These are phyloP conservation scores for Pelagia noctiluca DNA, from an alignment of 30 jellyfish, hydroid and myxozoan species.

Conservation along the genomic window DNA sequence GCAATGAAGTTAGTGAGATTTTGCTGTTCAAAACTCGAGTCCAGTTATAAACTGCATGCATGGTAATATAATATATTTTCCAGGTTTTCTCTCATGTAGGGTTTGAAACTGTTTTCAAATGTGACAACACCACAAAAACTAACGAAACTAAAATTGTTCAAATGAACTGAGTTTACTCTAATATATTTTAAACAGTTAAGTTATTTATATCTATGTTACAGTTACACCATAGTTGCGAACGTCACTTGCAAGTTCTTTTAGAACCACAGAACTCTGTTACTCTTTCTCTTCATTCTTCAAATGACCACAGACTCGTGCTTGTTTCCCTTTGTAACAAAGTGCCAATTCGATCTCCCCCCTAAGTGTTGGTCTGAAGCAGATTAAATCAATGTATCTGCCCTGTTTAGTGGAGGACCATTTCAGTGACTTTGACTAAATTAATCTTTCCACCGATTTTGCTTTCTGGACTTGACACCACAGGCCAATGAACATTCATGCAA, in stretches of 20 bases:
- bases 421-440: conserved; percentile 41
- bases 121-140: not conserved
- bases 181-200: not conserved
- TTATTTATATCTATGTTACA: not conserved
- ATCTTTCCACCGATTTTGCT: not conserved
- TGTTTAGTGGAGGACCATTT: conserved; percentile 64
- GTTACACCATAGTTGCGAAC: not conserved
- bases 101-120: conserved; percentile 1
- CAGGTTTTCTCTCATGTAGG: not conserved
- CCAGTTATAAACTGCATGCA: not conserved
- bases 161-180: conserved; percentile 18
- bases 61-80: not conserved
- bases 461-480: not conserved
- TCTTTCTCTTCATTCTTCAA: conserved; percentile 45
- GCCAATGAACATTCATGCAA: not conserved
- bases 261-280: conserved; percentile 56
- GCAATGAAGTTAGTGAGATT: not conserved
- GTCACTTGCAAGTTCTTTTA: conserved; percentile 18
- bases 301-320: conserved; percentile 49
- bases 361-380: conserved; percentile 65
- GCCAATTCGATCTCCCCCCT: conserved; percentile 68
- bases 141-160: conserved; percentile 6
- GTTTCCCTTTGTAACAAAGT: conserved; percentile 45
- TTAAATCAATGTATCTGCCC: conserved; percentile 47
- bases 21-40: not conserved